Evolutionary conservation across 1,140 invertebrate genomes (phyloP), one percentile per base, ranked within the genome.

Genomic region (Aphelinus atriplicis): DNA sequence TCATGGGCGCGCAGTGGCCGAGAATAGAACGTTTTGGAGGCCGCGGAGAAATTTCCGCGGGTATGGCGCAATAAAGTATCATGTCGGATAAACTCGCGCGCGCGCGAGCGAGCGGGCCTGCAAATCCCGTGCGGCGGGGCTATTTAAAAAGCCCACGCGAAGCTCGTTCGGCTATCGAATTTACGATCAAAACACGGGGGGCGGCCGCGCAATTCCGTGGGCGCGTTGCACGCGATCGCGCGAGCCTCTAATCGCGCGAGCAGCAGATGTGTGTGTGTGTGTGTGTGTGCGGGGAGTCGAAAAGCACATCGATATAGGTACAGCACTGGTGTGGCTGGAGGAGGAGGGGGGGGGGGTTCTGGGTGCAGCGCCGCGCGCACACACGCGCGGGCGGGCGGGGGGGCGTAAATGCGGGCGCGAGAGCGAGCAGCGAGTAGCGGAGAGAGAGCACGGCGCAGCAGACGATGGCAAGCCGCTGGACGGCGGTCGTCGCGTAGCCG

Each of bases 381-480:
- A 50, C 48, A 48, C 47, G 2, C 2, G 1, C 48, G 1, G 1
- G 1, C 48, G 1, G 1, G 60, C 9, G 60, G 1, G 46, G 4
- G 42, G 9, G 9, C 7, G 61, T 9, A 48, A 3, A 5, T 3
- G 46, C 61, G 58, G n/a, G 58, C 58, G 3, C 58, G 58, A 43
- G 7, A 43, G 4, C 6, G 58, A 7, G 42, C 46, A 43, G 10
- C 42, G 51, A 10, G 63, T 43, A 2, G 63, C 42, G 45, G 7
- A 3, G 9, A 47, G 6, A 47, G 2, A 7, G 42, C 3, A 3
- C 26, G 26, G 3, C 3, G 26, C 58, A 68, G 66, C 66, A 70
- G 68, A 70, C 58, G 68, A 70, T 62, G 68, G 53, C 58, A 58
- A 70, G 68, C 68, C 68, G 68, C 68, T 70, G 68, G 68, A 70